A percentile compares a stretch with the other conserved stretches of the same genome.
Conservation (phyloP, 2,113 vertebrate genomes). For the Rafetus swinhoei region DNA sequence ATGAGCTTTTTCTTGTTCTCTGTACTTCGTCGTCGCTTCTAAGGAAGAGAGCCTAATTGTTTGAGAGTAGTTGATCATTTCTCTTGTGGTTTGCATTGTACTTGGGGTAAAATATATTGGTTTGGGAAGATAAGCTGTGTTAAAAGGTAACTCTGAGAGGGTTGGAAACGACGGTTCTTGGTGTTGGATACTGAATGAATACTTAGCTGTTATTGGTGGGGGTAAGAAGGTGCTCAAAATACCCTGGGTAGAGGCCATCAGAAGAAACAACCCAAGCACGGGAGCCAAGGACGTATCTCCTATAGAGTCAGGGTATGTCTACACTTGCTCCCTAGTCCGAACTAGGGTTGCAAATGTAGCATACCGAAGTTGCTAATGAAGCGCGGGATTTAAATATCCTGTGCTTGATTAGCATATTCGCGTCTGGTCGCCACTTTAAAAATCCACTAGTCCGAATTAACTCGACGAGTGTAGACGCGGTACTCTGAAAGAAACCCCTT, state of each 20-base stretch:
- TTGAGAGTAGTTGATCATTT: neutral
- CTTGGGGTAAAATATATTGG: neutral
- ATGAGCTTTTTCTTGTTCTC: neutral
- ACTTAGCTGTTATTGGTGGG: neutral
- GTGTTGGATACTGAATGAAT: neutral
- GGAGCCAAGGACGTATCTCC: neutral
- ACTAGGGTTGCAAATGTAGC: too few relatives aligned
- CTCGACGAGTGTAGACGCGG: too few relatives aligned
- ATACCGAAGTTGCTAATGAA: too few relatives aligned
- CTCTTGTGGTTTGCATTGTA: neutral
- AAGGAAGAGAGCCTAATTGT: neutral
- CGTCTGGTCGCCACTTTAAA: too few relatives aligned
- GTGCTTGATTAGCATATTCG: too few relatives aligned
- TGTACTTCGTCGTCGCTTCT: neutral
- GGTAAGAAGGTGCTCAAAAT: neutral
- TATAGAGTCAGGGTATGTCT: too few relatives aligned
- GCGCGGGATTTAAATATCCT: too few relatives aligned
- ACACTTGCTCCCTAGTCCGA: too few relatives aligned
- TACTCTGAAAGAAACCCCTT: too few relatives aligned
- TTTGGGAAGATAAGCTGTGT: neutral
- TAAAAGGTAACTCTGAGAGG: neutral
- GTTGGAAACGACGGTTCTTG: neutral
- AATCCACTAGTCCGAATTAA: too few relatives aligned
- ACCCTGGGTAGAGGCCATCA: neutral
- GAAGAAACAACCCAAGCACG: accelerated